phyloP scores from a whole-genome alignment of 1,140 invertebrate species.

The Homarus americanus region DNA sequence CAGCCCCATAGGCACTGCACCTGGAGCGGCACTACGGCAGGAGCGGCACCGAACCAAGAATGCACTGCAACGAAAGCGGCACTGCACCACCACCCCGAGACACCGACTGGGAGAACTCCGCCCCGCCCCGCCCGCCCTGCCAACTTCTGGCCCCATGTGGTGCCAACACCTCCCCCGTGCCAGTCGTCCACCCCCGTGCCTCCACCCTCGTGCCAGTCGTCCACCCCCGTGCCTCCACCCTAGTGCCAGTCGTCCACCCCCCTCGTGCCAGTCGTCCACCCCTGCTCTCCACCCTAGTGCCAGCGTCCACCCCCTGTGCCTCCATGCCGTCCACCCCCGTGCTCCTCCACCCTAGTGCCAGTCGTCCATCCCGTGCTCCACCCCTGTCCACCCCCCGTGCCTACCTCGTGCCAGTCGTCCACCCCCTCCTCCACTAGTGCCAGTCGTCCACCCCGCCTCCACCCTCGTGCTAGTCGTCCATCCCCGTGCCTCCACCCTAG shows the following conservation, averaged over 20 bases:
- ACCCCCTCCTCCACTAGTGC: too few species aligned
- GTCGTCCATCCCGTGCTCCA: too few species aligned
- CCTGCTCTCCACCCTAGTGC: too few species aligned
- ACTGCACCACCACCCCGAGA: background rate
- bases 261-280: too few species aligned
- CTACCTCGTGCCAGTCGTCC: too few species aligned
- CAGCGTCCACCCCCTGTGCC: too few species aligned
- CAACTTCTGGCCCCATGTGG: background rate
- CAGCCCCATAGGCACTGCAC: background rate
- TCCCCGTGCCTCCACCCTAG: too few species aligned
- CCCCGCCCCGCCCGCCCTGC: background rate
- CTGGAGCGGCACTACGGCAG: background rate
- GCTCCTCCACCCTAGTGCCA: background rate
- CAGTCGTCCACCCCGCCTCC: background rate
- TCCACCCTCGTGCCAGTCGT: background rate
- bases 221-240: too few species aligned
- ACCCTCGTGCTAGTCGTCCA: too few species aligned
- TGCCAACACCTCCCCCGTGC: background rate
- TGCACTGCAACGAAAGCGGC: background rate
- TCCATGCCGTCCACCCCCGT: background rate
- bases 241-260: too few species aligned
- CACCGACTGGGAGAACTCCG: background rate
- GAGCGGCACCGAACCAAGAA: background rate
- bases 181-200: too few species aligned
- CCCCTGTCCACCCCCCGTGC: too few species aligned